Evolutionary conservation across 2,888 invertebrate species (phyloP), one percentile per base, ranked within the genome.

Genomic region (Drosophila macrospina): DNA sequence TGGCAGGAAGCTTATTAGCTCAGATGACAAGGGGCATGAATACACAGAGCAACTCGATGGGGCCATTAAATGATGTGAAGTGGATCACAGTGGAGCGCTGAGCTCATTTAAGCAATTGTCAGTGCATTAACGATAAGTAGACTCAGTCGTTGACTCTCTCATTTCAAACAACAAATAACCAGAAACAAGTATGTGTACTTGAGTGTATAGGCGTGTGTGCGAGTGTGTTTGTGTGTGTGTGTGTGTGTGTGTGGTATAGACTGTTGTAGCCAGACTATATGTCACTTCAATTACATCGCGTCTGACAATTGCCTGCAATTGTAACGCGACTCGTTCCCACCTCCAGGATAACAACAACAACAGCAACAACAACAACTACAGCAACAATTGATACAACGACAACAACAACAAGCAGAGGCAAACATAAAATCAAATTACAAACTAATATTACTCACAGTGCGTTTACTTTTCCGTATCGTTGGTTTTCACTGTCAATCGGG

Each of bases 401-500:
- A 69, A 11, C 20, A 47, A 37, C 13, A 61, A 52, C 20, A 51
- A 39, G 10, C 47, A n/a, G 26, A 7, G n/a, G 34, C 15, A 37
- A 37, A 34, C 78, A 87, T 79, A 83, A 88, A 80, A 88, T 77
- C 85, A 90, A 89, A 89, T 85, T 88, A 79, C 85, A 90, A 90
- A 89, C 83, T 83, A 84, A 83, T 86, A 86, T 80, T 90, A 84
- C 84, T 86, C 78, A 88, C 86, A 82, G 87, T 82, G 82, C 89
- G 87, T 90, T 90, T 90, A 77, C 74, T 89, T 90, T 90, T 87
- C 89, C 89, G 78, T 78, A 80, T 88, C 91, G 85, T 89, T 91
- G 82, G 86, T 79, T 90, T 90, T 90, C 89, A 91, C 90, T 91
- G 89, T 78, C 91, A 90, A 91, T 86, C 89, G 84, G 83, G 77